Evolutionary conservation across 2,888 invertebrate species (phyloP), one percentile per base, ranked within the genome.

Genomic region (Cosmia pyralina): DNA sequence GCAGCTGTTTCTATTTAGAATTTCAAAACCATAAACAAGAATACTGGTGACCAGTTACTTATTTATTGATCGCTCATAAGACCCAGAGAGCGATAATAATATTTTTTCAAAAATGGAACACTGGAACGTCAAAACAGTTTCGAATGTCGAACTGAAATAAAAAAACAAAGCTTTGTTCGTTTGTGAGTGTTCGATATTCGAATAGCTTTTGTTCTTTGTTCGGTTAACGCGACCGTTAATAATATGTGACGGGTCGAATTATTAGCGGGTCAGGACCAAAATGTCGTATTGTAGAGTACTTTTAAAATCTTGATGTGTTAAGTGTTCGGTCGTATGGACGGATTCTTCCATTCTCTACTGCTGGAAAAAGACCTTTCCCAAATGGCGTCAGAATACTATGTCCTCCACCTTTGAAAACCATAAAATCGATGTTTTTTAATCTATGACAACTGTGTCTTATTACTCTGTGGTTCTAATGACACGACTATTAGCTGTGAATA

Each of bases 121-220:
- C 79, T 80, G 81, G 81, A 81, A 90, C 92, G 93, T 91, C 92
- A 92, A 88, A 93, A 93, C 93, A 92, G 93, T 92, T 84, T 93
- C 92, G 87, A 86, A 89, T 92, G 87, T 87, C 92, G 88, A 87
- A 86, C 76, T 73, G 68, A 82, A 85, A 86, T 72, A 38, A 81
- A 85, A 87, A 86, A 90, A 84, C 83, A 87, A 88, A 90, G 90
- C 90, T 90, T 88, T 88, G 81, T 91, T 92, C 92, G 90, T 91
- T 92, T 88, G 86, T 83, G 85, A 87, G 82, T 85, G 87, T 85
- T 86, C 89, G 90, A 89, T 88, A 90, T 92, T 90, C 91, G 91
- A 92, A 90, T 87, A 84, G 92, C 93, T 91, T 92, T 93, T 92
- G 93, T 93, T 93, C 93, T 93, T 93, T 93, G 93, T 93, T 93